Evolutionary conservation across 2,113 vertebrate species (phyloP), one percentile per base, ranked within the genome.

Genomic region (Galemys pyrenaicus): DNA sequence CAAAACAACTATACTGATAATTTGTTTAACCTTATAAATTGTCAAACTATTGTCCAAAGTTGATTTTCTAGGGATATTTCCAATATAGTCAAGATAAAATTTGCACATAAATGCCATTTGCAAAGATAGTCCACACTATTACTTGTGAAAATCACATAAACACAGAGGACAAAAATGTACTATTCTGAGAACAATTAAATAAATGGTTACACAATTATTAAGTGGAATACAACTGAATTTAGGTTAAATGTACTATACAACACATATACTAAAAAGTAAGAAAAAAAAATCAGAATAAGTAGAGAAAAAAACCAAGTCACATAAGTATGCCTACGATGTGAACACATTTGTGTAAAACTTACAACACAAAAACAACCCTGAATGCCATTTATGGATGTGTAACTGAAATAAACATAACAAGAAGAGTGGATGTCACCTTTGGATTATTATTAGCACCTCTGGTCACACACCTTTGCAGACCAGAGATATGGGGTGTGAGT

Each of bases 61-160:
- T 41, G 4, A 3, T 3, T 4, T 49, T 80, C 4, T 49, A 26
- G 26, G 32, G n/a, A 41, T 58, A 17, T 13, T 0, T 0, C 0
- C 4, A 85, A 41, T 30, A 17, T 65, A 41, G 56, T 46, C 44
- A 56, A 35, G 24, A 67, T 28, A 44, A 79, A 75, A n/a, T 32
- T 81, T 37, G 5, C 13, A 46, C 3, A 20, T 54, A 5, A 24
- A 58, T 78, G 32, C 5, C 2, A 67, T 54, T 49, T 39, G 32
- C 22, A 51, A 73, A 37, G 35, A 60, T 51, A 19, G 70, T 58
- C 19, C 49, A 41, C 24, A 30, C 10, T 24, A 51, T 86, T 89
- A 70, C 77, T 82, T 64, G 58, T 56, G 84, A 70, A 75, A 60
- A 3, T 67, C 5, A 67, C 20, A 49, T 60, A n/a, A n/a, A n/a